These are phyloP conservation scores for Vanacampus margaritifer DNA, from an alignment of 2,113 vertebrate genomes.

Conservation along the genomic window DNA sequence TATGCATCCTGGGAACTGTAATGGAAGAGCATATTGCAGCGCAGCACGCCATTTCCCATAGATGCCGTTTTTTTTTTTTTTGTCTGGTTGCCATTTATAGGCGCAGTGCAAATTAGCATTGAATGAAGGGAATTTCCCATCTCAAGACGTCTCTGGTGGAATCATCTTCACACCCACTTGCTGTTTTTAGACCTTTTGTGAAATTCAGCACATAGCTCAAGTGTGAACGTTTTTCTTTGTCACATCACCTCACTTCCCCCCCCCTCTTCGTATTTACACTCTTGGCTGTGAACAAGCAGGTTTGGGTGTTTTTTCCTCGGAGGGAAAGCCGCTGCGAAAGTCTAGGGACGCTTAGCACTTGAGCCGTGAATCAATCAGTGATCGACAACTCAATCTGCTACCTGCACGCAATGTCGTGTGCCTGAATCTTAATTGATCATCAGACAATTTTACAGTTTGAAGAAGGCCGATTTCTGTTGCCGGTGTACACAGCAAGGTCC, in stretches of 20 bases:
- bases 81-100: constrained; percentile 33
- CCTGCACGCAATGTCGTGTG: too few relatives aligned
- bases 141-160: constrained; percentile 30
- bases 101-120: constrained; percentile 12
- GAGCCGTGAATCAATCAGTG: not conserved
- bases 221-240: constrained; percentile 37
- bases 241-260: constrained; percentile 31
- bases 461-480: too few relatives aligned
- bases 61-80: constrained; percentile 19
- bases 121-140: constrained; percentile 40
- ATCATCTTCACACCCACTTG: constrained; percentile 33
- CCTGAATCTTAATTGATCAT: too few relatives aligned
- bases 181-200: constrained; percentile 45
- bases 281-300: constrained; percentile 25
- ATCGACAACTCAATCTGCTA: not conserved
- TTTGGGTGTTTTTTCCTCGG: constrained; percentile 52
- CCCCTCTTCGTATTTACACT: constrained; percentile 2
- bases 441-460: too few relatives aligned
- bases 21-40: constrained; percentile 15
- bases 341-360: not conserved
- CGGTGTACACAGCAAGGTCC: too few relatives aligned
- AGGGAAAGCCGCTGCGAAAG: constrained; percentile 18
- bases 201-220: constrained; percentile 19
- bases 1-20: constrained; percentile 12
- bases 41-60: not conserved